Conservation (phyloP, 2,113 vertebrate genomes). For the Neodontobutis hainanensis region DNA sequence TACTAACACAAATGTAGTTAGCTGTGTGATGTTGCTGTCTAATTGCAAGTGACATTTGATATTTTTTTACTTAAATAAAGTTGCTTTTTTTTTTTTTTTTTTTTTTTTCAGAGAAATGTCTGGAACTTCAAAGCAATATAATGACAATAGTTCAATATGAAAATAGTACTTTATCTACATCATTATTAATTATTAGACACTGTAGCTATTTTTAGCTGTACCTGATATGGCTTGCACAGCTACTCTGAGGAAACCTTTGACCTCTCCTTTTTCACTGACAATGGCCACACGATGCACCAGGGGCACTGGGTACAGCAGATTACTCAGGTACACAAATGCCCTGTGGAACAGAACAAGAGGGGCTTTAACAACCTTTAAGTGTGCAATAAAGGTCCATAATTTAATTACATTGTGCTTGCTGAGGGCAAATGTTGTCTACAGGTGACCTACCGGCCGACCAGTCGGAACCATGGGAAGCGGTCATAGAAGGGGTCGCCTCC, state of each 20-base stretch:
- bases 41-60: too few species aligned
- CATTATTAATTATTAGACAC: not conserved
- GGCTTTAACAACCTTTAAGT: not conserved
- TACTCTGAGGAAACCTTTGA: conserved; percentile 95
- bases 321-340: conserved; percentile 98
- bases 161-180: too few species aligned
- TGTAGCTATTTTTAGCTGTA: conserved; percentile 50
- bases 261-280: conserved; percentile 97
- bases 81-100: too few species aligned
- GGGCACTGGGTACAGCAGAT: conserved; percentile 95
- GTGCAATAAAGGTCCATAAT: not conserved
- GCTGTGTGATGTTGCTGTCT: too few species aligned
- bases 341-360: conserved; percentile 72
- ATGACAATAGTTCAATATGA: too few species aligned
- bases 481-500: conserved; percentile 98
- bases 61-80: too few species aligned
- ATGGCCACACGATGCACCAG: conserved; percentile 96
- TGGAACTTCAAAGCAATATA: too few species aligned
- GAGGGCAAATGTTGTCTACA: not conserved
- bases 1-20: too few species aligned
- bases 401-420: not conserved
- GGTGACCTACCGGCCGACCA: conserved; percentile 91
- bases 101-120: too few species aligned
- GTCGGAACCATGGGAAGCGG: conserved; percentile 98
- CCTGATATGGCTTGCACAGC: conserved; percentile 97